Evolutionary conservation across 2,797 vertebrate genomes (phyloP).

Genomic region (Alcedo quadribrachys): DNA sequence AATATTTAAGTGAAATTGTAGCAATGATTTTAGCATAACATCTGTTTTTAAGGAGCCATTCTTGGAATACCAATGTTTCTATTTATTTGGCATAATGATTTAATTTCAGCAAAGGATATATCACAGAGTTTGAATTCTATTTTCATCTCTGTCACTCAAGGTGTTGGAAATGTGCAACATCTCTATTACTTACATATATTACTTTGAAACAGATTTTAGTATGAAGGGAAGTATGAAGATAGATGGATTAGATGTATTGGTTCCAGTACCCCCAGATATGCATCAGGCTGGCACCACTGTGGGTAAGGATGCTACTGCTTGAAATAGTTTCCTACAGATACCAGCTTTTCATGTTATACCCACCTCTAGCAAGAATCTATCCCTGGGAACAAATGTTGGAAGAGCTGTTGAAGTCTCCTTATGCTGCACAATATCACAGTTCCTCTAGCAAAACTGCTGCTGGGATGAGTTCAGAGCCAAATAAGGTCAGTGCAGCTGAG

Average conservation of each 20-base stretch:
- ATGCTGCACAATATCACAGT: neutral
- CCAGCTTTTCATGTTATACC: neutral
- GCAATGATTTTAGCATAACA: neutral
- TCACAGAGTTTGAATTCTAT: neutral
- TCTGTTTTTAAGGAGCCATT: neutral
- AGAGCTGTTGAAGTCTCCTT: slow-evolving; percentile 1
- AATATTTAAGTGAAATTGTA: neutral
- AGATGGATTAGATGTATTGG: neutral
- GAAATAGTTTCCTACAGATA: neutral
- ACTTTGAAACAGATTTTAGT: neutral
- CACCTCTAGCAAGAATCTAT: neutral
- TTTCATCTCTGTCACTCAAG: neutral
- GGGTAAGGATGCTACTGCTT: neutral
- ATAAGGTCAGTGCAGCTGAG: neutral
- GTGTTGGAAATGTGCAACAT: neutral
- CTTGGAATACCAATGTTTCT: neutral
- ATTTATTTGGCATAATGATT: slow-evolving; percentile 12
- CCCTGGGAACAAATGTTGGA: slow-evolving; percentile 6
- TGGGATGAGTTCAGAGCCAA: slow-evolving; percentile 7
- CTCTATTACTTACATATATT: neutral
- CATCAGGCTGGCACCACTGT: neutral
- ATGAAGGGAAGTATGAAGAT: neutral
- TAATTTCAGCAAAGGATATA: neutral
- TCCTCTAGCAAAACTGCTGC: neutral
- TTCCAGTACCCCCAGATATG: neutral